A percentile compares a stretch with the other conserved stretches of the same genome.
Conservation (phyloP, 2,113 vertebrate genomes). For the Zosterops japonicus region DNA sequence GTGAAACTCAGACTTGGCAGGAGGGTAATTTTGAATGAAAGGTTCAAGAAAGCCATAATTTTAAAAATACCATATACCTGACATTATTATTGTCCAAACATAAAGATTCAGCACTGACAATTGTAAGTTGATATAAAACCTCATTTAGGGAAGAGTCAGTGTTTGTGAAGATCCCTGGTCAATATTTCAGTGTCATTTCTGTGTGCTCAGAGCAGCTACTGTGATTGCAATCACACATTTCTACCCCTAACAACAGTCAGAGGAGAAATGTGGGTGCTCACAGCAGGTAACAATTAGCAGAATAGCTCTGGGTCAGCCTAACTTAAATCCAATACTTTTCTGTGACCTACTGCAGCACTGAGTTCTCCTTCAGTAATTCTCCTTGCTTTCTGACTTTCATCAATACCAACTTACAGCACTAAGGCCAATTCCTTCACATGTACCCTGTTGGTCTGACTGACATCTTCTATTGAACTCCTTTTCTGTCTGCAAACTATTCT, state of each 20-base stretch:
- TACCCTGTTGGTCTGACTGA: background rate
- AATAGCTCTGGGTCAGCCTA: background rate
- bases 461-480: background rate
- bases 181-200: background rate
- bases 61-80: background rate
- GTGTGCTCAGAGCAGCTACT: background rate
- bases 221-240: background rate
- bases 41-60: background rate
- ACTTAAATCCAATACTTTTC: background rate
- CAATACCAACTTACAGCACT: background rate
- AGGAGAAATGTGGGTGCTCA: background rate
- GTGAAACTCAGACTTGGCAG: background rate
- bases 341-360: background rate
- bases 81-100: background rate
- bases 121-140: background rate
- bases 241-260: background rate
- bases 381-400: background rate
- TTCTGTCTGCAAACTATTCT: background rate
- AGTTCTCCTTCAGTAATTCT: conserved; percentile 10
- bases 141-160: background rate
- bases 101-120: background rate
- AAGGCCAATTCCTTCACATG: background rate
- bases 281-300: background rate
- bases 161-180: background rate
- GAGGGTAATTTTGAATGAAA: background rate